Evolutionary conservation across 2,888 invertebrate species (phyloP).

Genomic region (Temnothorax ravouxi): DNA sequence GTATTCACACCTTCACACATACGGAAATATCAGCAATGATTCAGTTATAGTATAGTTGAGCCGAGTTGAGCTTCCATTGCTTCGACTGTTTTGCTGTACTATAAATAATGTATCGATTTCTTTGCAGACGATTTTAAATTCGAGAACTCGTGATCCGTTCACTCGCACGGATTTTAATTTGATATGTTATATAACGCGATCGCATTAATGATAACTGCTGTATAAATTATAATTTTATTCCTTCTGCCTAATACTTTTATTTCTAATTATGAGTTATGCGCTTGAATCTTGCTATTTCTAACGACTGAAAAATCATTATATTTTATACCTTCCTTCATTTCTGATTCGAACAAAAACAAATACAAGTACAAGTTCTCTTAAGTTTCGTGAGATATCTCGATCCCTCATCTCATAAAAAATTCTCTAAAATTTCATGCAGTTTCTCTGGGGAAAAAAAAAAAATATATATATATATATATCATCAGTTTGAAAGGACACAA

Average conservation of each 20-base stretch:
- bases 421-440: not conserved
- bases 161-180: not conserved
- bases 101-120: constrained; percentile 25
- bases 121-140: not conserved
- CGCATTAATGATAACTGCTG: not conserved
- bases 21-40: not conserved
- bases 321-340: not conserved
- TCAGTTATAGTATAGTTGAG: not conserved
- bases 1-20: too few species aligned
- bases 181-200: not conserved
- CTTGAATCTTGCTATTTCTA: too few species aligned
- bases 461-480: too few species aligned
- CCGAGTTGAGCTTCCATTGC: not conserved
- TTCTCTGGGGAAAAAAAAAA: not conserved
- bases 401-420: not conserved
- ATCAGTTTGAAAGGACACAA: not conserved
- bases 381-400: not conserved
- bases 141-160: not conserved
- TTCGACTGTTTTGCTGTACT: not conserved
- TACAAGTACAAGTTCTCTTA: not conserved
- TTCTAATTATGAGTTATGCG: not conserved
- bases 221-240: not conserved
- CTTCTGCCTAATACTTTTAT: not conserved
- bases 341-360: not conserved
- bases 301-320: not conserved